Conservation (phyloP, 92 coral and sea anemone species). For the Desmophyllum pertusum region DNA sequence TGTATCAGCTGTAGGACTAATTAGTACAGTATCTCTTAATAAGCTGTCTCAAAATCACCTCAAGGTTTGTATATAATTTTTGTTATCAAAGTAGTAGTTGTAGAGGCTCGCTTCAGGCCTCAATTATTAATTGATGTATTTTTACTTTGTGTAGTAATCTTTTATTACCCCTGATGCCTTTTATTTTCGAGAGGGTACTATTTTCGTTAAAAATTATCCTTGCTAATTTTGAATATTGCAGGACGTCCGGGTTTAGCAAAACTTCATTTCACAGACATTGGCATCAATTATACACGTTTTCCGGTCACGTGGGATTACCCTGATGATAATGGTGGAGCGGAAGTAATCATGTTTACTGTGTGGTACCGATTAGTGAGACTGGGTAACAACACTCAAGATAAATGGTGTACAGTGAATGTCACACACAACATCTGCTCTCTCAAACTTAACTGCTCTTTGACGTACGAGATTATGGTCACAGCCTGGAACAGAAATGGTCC, state of each 20-base stretch:
- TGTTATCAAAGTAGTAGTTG: too few species aligned
- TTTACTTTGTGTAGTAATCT: too few species aligned
- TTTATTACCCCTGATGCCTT: too few species aligned
- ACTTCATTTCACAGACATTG: not conserved
- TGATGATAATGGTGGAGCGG: conserved; percentile 9
- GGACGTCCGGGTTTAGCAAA: conserved; percentile 9
- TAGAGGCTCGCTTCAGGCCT: too few species aligned
- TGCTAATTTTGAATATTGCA: too few species aligned
- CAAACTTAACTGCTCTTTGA: conserved; percentile 2
- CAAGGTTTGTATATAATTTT: too few species aligned
- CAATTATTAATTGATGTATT: too few species aligned
- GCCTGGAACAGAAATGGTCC: conserved; percentile 42
- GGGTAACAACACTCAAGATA: not conserved
- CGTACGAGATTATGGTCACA: conserved; percentile 36
- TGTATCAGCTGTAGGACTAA: too few species aligned
- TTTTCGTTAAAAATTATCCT: too few species aligned
- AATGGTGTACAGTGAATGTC: conserved; percentile 17
- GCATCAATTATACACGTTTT: not conserved
- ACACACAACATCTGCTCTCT: not conserved
- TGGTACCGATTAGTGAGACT: conserved; percentile 11
- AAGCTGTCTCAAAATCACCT: too few species aligned
- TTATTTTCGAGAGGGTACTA: too few species aligned
- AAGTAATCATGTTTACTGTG: conserved; percentile 9
- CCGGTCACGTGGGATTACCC: conserved; percentile 15
- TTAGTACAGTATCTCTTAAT: too few species aligned